Evolutionary conservation across 2,888 invertebrate species (phyloP).

Genomic region (Tineola bisselliella): DNA sequence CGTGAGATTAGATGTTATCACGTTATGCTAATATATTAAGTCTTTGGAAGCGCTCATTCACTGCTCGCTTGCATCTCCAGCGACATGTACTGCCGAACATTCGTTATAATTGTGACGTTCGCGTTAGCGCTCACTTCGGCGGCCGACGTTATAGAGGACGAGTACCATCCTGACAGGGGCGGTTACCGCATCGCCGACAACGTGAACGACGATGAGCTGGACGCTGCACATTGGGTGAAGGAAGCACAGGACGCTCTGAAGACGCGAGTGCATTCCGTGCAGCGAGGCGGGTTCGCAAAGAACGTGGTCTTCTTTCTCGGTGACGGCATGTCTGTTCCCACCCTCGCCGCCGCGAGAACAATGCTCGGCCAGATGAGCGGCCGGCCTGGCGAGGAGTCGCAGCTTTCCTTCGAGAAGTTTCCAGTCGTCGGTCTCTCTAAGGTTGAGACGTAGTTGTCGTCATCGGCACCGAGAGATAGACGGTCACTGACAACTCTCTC

Average conservation of each 20-base stretch:
- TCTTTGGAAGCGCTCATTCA: too few species aligned
- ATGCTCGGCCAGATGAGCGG: constrained; percentile 69
- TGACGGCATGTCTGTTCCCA: constrained; percentile 79
- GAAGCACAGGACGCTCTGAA: constrained; percentile 49
- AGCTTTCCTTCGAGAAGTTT: constrained; percentile 71
- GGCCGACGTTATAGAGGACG: not conserved
- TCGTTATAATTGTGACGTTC: not conserved
- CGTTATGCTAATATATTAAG: too few species aligned
- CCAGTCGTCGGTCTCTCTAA: constrained; percentile 72
- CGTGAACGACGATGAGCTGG: constrained; percentile 16
- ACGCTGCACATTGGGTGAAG: constrained; percentile 47
- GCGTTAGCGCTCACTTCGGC: not conserved
- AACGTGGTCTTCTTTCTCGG: constrained; percentile 79
- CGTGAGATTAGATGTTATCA: not conserved
- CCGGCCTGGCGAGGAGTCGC: constrained; percentile 67
- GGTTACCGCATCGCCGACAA: not conserved
- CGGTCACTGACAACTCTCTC: not conserved
- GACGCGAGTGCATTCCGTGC: constrained; percentile 33
- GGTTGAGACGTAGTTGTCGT: constrained; percentile 35
- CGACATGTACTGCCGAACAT: not conserved
- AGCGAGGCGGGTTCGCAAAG: constrained; percentile 31
- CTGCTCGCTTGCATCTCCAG: not conserved
- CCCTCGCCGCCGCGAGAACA: constrained; percentile 72
- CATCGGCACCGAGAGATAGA: not conserved
- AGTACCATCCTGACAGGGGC: not conserved